Percentiles rank a stretch among this genome's conserved stretches.
These are phyloP conservation scores for Drosophila pectinifera DNA, from an alignment of 1,140 invertebrate genomes.

Conservation along the genomic window DNA sequence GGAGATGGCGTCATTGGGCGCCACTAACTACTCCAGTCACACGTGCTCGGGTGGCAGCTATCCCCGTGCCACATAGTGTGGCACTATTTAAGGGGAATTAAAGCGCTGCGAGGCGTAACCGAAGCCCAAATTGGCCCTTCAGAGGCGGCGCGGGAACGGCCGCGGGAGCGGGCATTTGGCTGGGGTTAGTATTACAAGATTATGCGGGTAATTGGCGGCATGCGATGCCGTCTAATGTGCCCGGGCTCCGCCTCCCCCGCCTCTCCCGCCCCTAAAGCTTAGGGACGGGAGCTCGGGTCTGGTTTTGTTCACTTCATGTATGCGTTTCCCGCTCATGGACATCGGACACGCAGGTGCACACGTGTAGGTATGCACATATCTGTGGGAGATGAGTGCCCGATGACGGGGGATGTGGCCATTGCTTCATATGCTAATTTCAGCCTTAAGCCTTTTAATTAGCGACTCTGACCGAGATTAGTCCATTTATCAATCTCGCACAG, in stretches of 20 bases:
- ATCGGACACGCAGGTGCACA: conserved; percentile 60
- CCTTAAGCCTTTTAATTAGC: conserved; percentile 83
- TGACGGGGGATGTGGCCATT: conserved; percentile 35
- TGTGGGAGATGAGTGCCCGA: conserved; percentile 19
- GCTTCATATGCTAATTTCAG: conserved; percentile 77
- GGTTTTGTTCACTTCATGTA: conserved; percentile 55
- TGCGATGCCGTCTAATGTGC: conserved; percentile 75
- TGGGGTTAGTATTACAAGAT: conserved; percentile 79
- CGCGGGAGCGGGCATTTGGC: conserved; percentile 30
- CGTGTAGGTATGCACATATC: conserved; percentile 1
- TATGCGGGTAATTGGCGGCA: conserved; percentile 78
- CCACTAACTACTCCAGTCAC: conserved; percentile 47
- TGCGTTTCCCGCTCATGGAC: conserved; percentile 66
- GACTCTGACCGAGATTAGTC: conserved; percentile 79
- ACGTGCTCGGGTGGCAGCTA: conserved; percentile 29
- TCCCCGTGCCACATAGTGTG: conserved; percentile 20
- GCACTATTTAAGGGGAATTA: conserved; percentile 74
- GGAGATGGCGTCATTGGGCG: conserved; percentile 39
- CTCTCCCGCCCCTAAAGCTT: conserved; percentile 2
- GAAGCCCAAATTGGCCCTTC: conserved; percentile 59
- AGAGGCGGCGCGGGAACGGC: conserved; percentile 9
- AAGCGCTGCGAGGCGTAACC: conserved; percentile 56
- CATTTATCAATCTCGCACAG: conserved; percentile 55
- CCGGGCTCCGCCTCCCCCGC: conserved; percentile 1
- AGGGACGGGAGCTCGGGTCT: background rate